Evolutionary conservation across 2,797 vertebrate genomes (phyloP).

Genomic region (Tympanoctomys barrerae): DNA sequence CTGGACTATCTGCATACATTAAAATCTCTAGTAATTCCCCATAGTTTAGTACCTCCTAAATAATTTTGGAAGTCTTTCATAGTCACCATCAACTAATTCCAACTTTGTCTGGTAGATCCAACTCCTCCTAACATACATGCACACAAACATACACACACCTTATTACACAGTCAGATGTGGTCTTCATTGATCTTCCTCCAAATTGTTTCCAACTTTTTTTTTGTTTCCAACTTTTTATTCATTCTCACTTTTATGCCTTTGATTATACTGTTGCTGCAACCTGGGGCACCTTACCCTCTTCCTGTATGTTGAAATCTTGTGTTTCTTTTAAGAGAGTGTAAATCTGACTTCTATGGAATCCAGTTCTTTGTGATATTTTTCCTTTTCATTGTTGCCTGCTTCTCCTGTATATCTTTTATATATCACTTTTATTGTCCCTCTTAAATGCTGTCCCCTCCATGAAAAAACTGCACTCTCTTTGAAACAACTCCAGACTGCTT

Average conservation of each 20-base stretch:
- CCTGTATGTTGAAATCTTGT: background rate
- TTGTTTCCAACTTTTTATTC: background rate
- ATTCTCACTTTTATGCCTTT: background rate
- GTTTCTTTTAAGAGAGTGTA: constrained; percentile 11
- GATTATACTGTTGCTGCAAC: background rate
- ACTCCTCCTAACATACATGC: background rate
- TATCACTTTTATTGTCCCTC: constrained; percentile 1
- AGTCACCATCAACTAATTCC: constrained; percentile 1
- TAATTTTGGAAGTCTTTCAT: constrained; percentile 15
- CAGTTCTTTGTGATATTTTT: background rate
- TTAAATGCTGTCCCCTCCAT: background rate
- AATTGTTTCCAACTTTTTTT: background rate
- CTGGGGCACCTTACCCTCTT: background rate
- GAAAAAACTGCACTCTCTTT: background rate
- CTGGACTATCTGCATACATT: background rate
- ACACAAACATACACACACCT: background rate
- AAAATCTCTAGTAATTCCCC: background rate
- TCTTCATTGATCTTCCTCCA: background rate
- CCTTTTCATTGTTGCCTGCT: background rate
- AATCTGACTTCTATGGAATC: background rate
- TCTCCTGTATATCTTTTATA: background rate
- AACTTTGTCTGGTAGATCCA: background rate
- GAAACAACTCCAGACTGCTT: background rate
- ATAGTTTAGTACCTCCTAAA: background rate
- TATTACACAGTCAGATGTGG: background rate